A percentile compares a stretch with the other conserved stretches of the same genome.
These are phyloP conservation scores for Sebastes steindachneri DNA, from an alignment of 2,797 vertebrate species.

Conservation along the genomic window DNA sequence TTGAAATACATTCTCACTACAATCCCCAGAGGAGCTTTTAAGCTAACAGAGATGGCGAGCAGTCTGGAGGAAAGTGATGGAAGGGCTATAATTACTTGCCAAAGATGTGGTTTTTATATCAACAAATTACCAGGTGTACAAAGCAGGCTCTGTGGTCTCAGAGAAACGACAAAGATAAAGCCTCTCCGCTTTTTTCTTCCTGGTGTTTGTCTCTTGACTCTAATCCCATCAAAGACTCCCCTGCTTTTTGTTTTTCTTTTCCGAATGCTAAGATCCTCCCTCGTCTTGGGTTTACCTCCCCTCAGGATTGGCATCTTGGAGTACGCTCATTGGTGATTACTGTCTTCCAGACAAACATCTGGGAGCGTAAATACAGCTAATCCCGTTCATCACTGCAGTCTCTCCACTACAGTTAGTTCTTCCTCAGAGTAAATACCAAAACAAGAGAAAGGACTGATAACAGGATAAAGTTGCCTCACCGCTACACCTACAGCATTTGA, in stretches of 20 bases:
- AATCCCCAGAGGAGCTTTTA: slow-evolving; percentile 66
- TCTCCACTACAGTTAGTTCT: slow-evolving; percentile 25
- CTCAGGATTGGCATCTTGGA: slow-evolving; percentile 60
- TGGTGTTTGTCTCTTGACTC: slow-evolving; percentile 68
- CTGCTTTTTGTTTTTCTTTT: slow-evolving; percentile 63
- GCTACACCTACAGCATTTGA: background rate
- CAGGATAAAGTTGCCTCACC: slow-evolving; percentile 24
- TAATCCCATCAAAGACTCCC: slow-evolving; percentile 79
- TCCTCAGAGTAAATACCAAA: slow-evolving; percentile 50
- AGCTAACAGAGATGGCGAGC: slow-evolving; percentile 55
- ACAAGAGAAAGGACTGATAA: slow-evolving; percentile 36
- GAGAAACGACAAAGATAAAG: slow-evolving; percentile 64
- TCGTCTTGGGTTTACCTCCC: slow-evolving; percentile 49
- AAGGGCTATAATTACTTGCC: slow-evolving; percentile 70
- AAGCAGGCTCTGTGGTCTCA: slow-evolving; percentile 53
- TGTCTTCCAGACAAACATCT: slow-evolving; percentile 72
- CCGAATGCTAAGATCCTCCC: slow-evolving; percentile 46
- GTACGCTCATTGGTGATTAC: slow-evolving; percentile 60
- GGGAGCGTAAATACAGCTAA: slow-evolving; percentile 72
- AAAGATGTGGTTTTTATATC: slow-evolving; percentile 70
- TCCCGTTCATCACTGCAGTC: slow-evolving; percentile 58
- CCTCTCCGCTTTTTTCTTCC: slow-evolving; percentile 39
- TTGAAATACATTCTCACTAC: slow-evolving; percentile 62
- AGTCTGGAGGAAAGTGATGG: slow-evolving; percentile 49
- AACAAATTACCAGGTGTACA: slow-evolving; percentile 75